Evolutionary conservation across 2,888 invertebrate species (phyloP), one percentile per base, ranked within the genome.

Genomic region (Acanthococcus lagerstroemiae): DNA sequence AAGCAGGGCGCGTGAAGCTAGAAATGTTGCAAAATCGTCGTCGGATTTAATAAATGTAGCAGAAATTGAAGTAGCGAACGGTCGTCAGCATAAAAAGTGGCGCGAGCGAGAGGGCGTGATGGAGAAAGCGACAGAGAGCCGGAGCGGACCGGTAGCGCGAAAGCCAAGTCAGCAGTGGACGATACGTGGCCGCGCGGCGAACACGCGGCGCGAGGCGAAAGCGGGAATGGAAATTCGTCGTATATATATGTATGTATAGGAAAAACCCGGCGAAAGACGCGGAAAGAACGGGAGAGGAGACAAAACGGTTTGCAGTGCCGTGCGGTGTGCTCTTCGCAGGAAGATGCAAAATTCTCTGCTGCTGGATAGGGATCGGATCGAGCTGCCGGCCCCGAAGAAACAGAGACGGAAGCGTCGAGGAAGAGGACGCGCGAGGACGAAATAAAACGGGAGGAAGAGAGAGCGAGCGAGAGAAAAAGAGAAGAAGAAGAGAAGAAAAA

Each of bases 51-150:
- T 63, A 63, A 63, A 63, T 52, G 63, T 63, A 63, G 63, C 63
- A 63, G 63, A 63, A 63, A 63, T 63, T 63, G 52, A 63, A 63
- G 63, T 63, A 63, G 52, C 54, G 63, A 63, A 63, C 63, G 63
- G 54, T 63, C 63, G 63, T 52, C 63, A 54, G 54, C 63, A 52
- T 52, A 63, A 63, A 63, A 54, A 63, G 52, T 12, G 27, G 5
- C 7, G 52, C 21, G 21, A 22, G 22, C 6, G 22, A 52, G 22
- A 52, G 22, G 24, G 22, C 9, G 24, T 19, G 48, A 9, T 15
- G 17, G 48, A 48, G 3, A 52, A 12, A 52, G 52, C 46, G 15
- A 52, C 2, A 52, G 52, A 52, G 22, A 52, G 4, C 2, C 17
- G 15, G 21, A 25, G 52, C 27, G 63, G 54, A 63, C 48, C n/a